Evolutionary conservation across 2,113 vertebrate genomes (phyloP).

Genomic region (Galemys pyrenaicus): DNA sequence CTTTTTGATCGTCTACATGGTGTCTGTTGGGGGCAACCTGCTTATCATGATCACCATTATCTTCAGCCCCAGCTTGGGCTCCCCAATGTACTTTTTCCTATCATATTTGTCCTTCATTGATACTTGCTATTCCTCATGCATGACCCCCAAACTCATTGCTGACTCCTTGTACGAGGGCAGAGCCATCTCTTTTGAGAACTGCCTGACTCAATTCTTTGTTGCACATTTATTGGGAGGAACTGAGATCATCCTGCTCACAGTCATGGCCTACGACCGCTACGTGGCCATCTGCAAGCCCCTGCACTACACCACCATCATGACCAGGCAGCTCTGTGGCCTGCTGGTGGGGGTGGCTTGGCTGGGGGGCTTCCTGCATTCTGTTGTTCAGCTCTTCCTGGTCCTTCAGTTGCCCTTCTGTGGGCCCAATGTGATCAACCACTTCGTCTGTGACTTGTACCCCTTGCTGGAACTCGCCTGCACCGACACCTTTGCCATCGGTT

Average conservation of each 20-base stretch:
- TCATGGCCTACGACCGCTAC: conserved; percentile 62
- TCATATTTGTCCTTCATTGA: conserved; percentile 40
- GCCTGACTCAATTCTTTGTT: conserved; percentile 45
- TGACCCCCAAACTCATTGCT: conserved; percentile 33
- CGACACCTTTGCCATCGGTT: background rate
- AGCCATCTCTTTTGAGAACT: conserved; percentile 21
- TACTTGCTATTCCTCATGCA: conserved; percentile 35
- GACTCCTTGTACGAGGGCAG: conserved; percentile 40
- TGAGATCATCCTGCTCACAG: conserved; percentile 60
- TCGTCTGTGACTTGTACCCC: conserved; percentile 64
- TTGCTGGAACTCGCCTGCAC: conserved; percentile 40
- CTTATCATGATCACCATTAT: conserved; percentile 6
- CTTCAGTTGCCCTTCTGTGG: conserved; percentile 59
- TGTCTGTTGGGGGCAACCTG: conserved; percentile 20
- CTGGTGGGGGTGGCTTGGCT: conserved; percentile 9
- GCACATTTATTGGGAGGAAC: conserved; percentile 66
- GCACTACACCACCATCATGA: conserved; percentile 58
- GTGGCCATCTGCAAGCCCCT: conserved; percentile 62
- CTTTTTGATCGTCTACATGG: background rate
- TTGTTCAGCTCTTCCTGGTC: conserved; percentile 19
- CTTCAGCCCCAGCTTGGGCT: background rate
- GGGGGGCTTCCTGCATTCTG: background rate
- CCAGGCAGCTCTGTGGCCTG: background rate
- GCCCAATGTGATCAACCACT: conserved; percentile 53
- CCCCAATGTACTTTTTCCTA: conserved; percentile 54